Evolutionary conservation across 2,888 invertebrate species (phyloP).

Genomic region (Cantharis rustica): DNA sequence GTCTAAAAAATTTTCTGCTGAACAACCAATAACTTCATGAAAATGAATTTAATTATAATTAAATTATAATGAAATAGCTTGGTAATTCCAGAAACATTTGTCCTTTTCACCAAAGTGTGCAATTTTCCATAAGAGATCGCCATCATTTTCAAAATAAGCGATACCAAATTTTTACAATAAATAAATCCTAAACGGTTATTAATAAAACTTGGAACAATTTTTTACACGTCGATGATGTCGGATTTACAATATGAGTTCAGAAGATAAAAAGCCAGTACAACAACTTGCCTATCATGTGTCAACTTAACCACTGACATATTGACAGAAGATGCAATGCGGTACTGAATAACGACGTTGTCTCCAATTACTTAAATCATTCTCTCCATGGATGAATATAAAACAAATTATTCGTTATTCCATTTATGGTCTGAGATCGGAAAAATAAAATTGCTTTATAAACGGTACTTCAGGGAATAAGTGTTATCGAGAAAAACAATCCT

Average conservation of each 20-base stretch:
- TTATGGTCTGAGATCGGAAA: not conserved
- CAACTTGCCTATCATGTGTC: not conserved
- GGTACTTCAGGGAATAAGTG: not conserved
- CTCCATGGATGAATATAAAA: not conserved
- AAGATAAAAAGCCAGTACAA: constrained; percentile 18
- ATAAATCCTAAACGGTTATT: not conserved
- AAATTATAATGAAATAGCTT: not conserved
- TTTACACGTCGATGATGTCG: constrained; percentile 6
- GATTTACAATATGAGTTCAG: constrained; percentile 13
- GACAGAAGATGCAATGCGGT: constrained; percentile 11
- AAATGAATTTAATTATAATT: not conserved
- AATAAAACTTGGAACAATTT: not conserved
- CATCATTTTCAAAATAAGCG: not conserved
- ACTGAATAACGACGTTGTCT: constrained; percentile 7
- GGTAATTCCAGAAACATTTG: not conserved
- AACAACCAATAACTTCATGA: not conserved
- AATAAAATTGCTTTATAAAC: not conserved
- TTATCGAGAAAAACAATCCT: not conserved
- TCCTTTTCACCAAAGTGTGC: too few relatives aligned
- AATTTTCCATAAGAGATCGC: not conserved
- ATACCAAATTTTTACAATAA: not conserved
- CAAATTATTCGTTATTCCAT: not conserved
- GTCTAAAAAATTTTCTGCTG: not conserved
- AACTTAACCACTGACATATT: constrained; percentile 12
- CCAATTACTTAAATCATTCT: constrained; percentile 1